These are phyloP conservation scores for Ammospiza caudacuta DNA, from an alignment of 2,113 vertebrate genomes.

Conservation along the genomic window DNA sequence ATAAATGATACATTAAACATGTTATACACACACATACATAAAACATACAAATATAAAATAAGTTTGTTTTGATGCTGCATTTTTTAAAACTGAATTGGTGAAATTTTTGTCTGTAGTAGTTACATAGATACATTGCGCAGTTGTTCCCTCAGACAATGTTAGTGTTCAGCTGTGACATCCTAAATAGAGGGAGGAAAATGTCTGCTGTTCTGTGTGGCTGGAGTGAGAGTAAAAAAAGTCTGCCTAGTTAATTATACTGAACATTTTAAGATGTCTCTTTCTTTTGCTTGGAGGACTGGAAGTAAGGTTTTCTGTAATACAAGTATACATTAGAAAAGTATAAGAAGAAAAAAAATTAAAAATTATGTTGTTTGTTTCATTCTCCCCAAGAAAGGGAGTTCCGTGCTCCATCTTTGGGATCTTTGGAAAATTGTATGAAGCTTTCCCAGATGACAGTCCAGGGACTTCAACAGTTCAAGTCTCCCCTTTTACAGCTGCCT, in stretches of 20 bases:
- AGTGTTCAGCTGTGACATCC: neutral
- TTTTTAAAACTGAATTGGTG: neutral
- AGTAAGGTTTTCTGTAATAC: neutral
- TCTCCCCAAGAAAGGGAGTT: constrained; percentile 86
- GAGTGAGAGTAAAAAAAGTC: neutral
- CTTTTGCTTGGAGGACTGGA: neutral
- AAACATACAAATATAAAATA: neutral
- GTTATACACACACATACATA: accelerated
- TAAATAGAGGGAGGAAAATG: neutral
- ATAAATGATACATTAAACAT: accelerated
- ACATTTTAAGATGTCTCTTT: neutral
- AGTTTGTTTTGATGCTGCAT: neutral
- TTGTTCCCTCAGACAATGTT: neutral
- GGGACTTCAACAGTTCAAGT: constrained; percentile 95
- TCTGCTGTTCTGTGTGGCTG: neutral
- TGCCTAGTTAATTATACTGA: neutral
- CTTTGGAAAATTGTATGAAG: constrained; percentile 99
- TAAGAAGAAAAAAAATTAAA: neutral
- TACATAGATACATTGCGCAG: neutral
- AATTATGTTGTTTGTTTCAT: constrained; percentile 33
- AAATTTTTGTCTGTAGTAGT: neutral
- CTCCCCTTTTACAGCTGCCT: constrained; percentile 93
- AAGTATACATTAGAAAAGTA: neutral
- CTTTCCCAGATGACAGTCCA: constrained; percentile 97
- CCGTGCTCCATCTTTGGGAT: constrained; percentile 92